A percentile compares a stretch with the other conserved stretches of the same genome.
Conservation (phyloP, 2,797 vertebrate genomes). For the Onychomys torridus region DNA sequence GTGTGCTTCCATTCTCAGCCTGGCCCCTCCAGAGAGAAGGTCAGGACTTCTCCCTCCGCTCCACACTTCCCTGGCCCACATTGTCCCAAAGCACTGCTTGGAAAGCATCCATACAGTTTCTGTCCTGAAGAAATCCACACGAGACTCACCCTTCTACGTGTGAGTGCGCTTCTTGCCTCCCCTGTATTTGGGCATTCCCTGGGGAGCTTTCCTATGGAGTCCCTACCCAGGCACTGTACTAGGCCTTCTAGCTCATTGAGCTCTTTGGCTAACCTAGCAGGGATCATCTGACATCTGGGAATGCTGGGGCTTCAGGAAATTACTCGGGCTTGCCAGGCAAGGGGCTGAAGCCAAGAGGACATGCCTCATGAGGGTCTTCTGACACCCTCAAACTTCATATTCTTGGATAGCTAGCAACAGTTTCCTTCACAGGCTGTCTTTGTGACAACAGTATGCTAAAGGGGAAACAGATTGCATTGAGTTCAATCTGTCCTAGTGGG, state of each 20-base stretch:
- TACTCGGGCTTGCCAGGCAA: background rate
- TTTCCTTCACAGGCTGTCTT: constrained; percentile 27
- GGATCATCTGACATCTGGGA: constrained; percentile 24
- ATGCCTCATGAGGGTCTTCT: background rate
- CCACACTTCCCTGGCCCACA: background rate
- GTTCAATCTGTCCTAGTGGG: constrained; percentile 72
- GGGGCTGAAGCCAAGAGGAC: background rate
- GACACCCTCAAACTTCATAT: background rate
- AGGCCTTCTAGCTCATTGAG: background rate
- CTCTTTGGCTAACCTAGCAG: background rate
- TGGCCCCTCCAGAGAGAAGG: background rate
- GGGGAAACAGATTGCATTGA: constrained; percentile 70
- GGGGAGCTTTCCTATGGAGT: background rate
- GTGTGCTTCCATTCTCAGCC: background rate
- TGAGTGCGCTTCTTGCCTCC: background rate
- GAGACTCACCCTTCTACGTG: background rate
- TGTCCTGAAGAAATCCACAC: background rate
- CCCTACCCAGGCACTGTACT: background rate
- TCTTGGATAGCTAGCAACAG: constrained; percentile 42
- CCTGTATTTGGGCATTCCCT: background rate
- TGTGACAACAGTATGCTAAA: constrained; percentile 49
- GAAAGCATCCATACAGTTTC: background rate
- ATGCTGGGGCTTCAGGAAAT: constrained; percentile 30
- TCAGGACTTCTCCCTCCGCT: background rate
- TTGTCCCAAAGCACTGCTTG: background rate